Evolutionary conservation across 2,888 invertebrate species (phyloP).

Genomic region (Escarpia spicata): DNA sequence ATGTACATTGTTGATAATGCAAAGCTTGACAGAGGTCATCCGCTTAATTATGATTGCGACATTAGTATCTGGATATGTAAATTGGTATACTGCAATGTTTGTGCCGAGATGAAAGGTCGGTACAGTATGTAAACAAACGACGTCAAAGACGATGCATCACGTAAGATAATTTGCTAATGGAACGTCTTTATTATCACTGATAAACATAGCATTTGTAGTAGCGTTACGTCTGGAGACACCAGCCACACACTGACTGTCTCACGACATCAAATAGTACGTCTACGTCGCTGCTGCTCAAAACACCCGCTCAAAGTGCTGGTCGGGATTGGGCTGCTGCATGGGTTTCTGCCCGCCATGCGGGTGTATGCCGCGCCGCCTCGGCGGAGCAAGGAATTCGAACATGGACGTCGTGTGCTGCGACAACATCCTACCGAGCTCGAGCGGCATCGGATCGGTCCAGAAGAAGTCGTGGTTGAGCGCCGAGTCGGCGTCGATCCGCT

Average conservation of each 20-base stretch:
- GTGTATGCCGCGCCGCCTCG: conserved; percentile 73
- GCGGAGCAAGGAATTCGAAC: conserved; percentile 90
- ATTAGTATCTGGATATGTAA: too few species aligned
- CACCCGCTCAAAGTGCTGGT: conserved; percentile 62
- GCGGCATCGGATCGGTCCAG: conserved; percentile 96
- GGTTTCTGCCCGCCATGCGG: conserved; percentile 32
- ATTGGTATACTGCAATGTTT: not conserved
- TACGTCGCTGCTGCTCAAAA: conserved; percentile 45
- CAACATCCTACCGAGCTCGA: conserved; percentile 78
- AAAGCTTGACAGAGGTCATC: too few species aligned
- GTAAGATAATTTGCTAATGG: not conserved
- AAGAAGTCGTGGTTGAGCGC: conserved; percentile 98
- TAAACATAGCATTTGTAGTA: not conserved
- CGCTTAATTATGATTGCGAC: too few species aligned
- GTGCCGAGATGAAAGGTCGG: not conserved
- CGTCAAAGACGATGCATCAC: not conserved
- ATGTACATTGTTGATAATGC: too few species aligned
- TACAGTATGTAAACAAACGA: not conserved
- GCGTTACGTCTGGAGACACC: not conserved
- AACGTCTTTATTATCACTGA: not conserved
- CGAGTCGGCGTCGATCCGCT: conserved; percentile 87
- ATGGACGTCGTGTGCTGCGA: conserved; percentile 90
- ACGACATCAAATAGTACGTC: not conserved
- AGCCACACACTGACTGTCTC: not conserved
- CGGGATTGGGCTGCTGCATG: conserved; percentile 34